Base-by-base conservation (phyloP, 2,888 invertebrate species). In the Thera obeliscata region DNA sequence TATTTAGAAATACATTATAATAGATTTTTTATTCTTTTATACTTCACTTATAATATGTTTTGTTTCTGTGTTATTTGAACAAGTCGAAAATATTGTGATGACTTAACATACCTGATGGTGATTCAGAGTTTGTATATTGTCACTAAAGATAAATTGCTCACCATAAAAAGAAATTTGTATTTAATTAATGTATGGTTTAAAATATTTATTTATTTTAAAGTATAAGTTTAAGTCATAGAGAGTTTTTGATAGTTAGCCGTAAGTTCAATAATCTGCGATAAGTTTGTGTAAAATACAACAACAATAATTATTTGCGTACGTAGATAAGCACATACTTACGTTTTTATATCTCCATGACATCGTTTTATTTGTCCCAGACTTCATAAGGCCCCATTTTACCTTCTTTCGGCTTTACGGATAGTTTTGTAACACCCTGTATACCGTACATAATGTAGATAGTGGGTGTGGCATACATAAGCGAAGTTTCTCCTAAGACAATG, bases 401-500 rank as follows among this genome's bases (percentile, higher is more conserved):
- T 22, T 1, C 22, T 22, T 22, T 22, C 22, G 1, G 22, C 22
- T 22, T 22, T 0, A 22, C 0, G 22, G 22, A 1, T 22, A 22
- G 22, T 22, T 1, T 22, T 22, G 22, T 22, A 22, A 22, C 22
- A 22, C 22, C 22, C 22, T 73, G 61, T 69, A 71, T 71, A 33
- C 2, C 33, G 22, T 52, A 52, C 50, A 70, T 72, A 22, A 64
- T 66, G 67, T 52, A 71, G 78, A 78, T 79, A 77, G 79, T 76
- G 72, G 71, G 73, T 64, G 76, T 76, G 71, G 71, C 71, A 79
- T 78, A 79, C 67, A 79, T 76, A 79, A 80, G 78, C 73, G 38
- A 69, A 76, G 75, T 78, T 76, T 77, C 83, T 76, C 83, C 74
- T 83, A 79, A 82, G 81, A 82, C 81, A 82, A 81, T 77, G 57